Percentiles rank a stretch among this genome's conserved stretches.
phyloP scores from a whole-genome alignment of 2,113 vertebrate genomes.

The Gallinago jamesoni region DNA sequence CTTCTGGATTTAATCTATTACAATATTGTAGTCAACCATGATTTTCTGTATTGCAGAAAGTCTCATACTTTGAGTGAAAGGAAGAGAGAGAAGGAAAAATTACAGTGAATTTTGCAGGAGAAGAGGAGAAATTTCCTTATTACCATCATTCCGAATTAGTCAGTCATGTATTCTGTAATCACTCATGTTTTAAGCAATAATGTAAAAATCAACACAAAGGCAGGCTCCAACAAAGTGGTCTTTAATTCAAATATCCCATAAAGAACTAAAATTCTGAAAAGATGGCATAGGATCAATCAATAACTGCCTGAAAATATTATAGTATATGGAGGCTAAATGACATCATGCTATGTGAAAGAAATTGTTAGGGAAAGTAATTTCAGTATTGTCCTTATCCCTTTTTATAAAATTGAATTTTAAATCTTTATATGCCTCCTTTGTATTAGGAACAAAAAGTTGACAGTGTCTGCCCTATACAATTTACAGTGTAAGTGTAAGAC shows the following conservation, averaged over 20 bases:
- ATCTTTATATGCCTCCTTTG: background rate
- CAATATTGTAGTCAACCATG: constrained; percentile 63
- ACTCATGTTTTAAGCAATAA: constrained; percentile 66
- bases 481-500: background rate
- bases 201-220: constrained; percentile 66
- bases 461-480: background rate
- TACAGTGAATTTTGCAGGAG: constrained; percentile 40
- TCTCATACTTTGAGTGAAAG: constrained; percentile 36
- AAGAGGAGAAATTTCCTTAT: constrained; percentile 46
- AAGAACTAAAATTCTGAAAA: constrained; percentile 25
- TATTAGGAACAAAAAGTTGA: background rate
- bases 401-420: background rate
- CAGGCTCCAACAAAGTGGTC: background rate
- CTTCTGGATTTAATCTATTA: constrained; percentile 41
- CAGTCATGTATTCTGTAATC: constrained; percentile 55
- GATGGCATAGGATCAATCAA: constrained; percentile 40
- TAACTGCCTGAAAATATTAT: constrained; percentile 46
- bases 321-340: background rate
- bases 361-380: background rate
- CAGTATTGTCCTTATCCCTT: background rate
- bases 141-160: constrained; percentile 66
- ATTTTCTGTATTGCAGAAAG: constrained; percentile 47
- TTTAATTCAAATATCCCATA: constrained; percentile 38
- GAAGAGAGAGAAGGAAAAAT: constrained; percentile 15
- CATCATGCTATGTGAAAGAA: background rate